phyloP scores from a whole-genome alignment of 2,888 invertebrate genomes.

The Allolobophora icterica region DNA sequence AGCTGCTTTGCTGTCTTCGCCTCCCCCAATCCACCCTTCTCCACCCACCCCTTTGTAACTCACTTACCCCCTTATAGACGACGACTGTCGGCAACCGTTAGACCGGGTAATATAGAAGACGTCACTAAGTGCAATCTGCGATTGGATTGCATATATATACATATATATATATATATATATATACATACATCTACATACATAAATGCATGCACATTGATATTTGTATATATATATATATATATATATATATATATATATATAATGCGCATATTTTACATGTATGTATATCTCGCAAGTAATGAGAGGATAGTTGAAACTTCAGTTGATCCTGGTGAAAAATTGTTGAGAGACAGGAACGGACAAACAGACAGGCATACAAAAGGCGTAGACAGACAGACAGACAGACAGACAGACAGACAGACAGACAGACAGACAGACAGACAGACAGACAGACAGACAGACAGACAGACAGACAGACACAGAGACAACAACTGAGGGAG shows the following conservation, averaged over 20 bases:
- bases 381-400: too few species aligned
- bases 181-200: not conserved
- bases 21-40: not conserved
- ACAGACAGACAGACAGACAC: not conserved
- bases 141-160: not conserved
- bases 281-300: not conserved
- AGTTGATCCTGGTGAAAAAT: too few species aligned
- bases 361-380: too few species aligned
- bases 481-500: not conserved
- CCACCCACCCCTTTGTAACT: not conserved
- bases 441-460: not conserved
- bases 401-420: too few species aligned
- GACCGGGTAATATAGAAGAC: not conserved
- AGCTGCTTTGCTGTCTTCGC: constrained; percentile 1
- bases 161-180: not conserved
- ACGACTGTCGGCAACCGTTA: not conserved
- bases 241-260: not conserved
- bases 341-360: too few species aligned
- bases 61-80: not conserved
- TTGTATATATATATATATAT: not conserved
- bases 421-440: not conserved
- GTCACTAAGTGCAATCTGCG: not conserved
- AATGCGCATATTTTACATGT: not conserved
- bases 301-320: not conserved
- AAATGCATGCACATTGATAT: not conserved